Conservation (phyloP, 1,140 invertebrate species). For the Lamellibrachia luymesi region DNA sequence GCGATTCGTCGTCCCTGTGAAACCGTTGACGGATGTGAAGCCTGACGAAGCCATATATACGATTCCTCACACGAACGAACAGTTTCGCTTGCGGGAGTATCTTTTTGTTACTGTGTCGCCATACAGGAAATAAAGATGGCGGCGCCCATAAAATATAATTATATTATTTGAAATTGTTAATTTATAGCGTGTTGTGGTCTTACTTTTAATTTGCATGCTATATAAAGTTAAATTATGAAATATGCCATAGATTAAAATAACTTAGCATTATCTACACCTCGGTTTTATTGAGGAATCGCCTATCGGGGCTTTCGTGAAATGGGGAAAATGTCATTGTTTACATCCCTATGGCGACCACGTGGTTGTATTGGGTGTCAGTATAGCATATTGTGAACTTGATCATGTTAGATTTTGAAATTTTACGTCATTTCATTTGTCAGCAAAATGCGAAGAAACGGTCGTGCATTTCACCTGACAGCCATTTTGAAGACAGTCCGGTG, state of each 20-base stretch:
- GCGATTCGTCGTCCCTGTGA: conserved; percentile 41
- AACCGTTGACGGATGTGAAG: conserved; percentile 38
- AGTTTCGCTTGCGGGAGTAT: conserved; percentile 54
- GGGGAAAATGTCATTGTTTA: conserved; percentile 20
- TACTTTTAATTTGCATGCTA: background rate
- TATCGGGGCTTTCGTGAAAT: background rate
- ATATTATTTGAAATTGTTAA: conserved; percentile 2
- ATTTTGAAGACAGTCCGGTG: background rate
- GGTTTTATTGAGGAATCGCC: background rate
- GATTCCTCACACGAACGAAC: conserved; percentile 51
- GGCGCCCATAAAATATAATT: conserved; percentile 32
- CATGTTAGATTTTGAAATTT: background rate
- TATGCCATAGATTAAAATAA: background rate
- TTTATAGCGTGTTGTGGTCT: background rate
- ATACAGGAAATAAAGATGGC: conserved; percentile 48
- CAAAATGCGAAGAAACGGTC: background rate
- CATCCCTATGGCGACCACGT: conserved; percentile 35
- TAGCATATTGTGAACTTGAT: background rate
- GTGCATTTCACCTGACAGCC: background rate
- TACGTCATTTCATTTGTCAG: background rate
- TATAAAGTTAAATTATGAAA: background rate
- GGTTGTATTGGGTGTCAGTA: background rate
- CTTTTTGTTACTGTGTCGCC: conserved; percentile 42
- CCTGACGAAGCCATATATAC: conserved; percentile 45
- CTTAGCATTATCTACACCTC: background rate